Evolutionary conservation across 1,140 invertebrate genomes (phyloP).

Genomic region (Drosophila elegans): DNA sequence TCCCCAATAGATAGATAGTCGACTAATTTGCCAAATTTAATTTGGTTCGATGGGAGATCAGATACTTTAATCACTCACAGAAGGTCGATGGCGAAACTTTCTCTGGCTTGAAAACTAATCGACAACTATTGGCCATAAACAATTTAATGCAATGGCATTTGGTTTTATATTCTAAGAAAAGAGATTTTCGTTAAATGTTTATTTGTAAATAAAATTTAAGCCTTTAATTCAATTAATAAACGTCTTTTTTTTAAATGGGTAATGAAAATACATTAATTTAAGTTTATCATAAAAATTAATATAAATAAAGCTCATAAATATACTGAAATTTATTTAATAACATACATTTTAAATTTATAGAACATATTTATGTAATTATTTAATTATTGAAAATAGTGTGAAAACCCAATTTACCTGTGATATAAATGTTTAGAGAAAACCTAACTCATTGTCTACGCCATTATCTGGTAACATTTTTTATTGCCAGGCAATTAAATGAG

Average conservation of each 20-base stretch:
- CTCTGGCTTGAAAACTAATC: not conserved
- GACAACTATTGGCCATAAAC: not conserved
- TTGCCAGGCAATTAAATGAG: not conserved
- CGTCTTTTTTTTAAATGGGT: no score
- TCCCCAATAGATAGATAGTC: constrained; percentile 5
- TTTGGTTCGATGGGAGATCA: constrained; percentile 8
- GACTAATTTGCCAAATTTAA: constrained; percentile 36
- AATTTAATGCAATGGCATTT: not conserved
- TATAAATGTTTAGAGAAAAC: not conserved
- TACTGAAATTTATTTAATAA: no score
- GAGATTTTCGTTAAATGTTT: not conserved
- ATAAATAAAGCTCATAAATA: no score
- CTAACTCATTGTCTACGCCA: not conserved
- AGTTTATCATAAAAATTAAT: no score
- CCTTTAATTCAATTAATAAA: no score
- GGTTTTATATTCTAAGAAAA: not conserved
- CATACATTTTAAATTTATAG: no score
- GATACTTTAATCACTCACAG: constrained; percentile 7
- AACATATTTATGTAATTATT: not conserved
- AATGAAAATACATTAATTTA: no score
- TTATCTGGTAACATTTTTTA: not conserved
- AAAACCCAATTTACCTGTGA: not conserved
- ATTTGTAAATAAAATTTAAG: no score
- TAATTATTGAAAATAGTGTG: not conserved
- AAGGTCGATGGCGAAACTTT: constrained; percentile 26